Evolutionary conservation across 2,113 vertebrate genomes (phyloP), one percentile per base, ranked within the genome.

Genomic region (Notothenia rossii): DNA sequence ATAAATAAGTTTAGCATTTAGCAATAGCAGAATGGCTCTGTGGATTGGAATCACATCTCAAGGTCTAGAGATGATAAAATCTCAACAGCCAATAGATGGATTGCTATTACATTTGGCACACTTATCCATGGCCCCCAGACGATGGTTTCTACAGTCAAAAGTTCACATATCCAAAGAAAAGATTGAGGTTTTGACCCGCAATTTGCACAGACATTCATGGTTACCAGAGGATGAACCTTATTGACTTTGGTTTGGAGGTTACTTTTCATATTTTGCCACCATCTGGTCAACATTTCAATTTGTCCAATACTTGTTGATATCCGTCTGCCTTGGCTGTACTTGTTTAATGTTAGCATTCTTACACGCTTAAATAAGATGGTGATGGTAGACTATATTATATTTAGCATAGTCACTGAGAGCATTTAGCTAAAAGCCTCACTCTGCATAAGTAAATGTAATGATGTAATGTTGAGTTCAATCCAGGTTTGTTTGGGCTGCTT

Each of bases 1-100:
- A 80, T 75, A 69, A 85, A 82, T 65, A 17, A 71, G 54, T 49
- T 70, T 69, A 77, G 62, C 63, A 58, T 56, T 77, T 66, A 40
- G 36, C 36, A 48, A 10, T 13, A 48, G 13, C 46, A 48, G 46
- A 40, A 40, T 40, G 36, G 36, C 46, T 48, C 2, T 12, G 13
- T 36, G 22, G 40, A 46, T 13, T 11, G 7, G 40, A 25, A 17
- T 6, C 59, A 55, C 55, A 36, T 29, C 49, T 15, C 46, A 51
- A 18, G 22, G 46, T 76, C 3, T 40, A 5, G 1, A 29, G 9
- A 46, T 17, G 48, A 12, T 54, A 63, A 58, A 25, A 58, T 40
- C 36, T 17, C 33, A 50, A 10, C 29, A 55, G 14, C 22, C 10
- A 50, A 12, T 45, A 14, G 60, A 10, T 45, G 59, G 33, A 45